These are phyloP conservation scores for Brachyistius frenatus DNA, from an alignment of 2,113 vertebrate species.

Conservation along the genomic window DNA sequence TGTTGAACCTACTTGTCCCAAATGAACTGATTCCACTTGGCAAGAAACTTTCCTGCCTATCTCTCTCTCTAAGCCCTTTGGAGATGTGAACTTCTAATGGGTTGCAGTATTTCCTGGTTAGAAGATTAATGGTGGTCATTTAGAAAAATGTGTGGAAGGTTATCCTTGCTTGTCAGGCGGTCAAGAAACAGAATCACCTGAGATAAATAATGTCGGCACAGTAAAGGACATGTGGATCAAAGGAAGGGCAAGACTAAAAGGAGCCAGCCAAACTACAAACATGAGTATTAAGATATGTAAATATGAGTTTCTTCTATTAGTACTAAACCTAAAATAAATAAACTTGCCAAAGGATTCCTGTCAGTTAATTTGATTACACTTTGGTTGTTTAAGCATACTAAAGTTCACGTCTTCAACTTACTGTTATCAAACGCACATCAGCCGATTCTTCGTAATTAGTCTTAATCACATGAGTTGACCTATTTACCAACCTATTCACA, in stretches of 20 bases:
- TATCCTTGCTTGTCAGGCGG: slow-evolving; percentile 38
- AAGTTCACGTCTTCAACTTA: not conserved
- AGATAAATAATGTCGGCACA: slow-evolving; percentile 31
- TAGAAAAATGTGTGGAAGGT: slow-evolving; percentile 23
- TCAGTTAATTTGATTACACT: not conserved
- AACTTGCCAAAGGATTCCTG: not conserved
- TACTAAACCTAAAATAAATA: too few species aligned
- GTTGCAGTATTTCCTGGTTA: slow-evolving; percentile 40
- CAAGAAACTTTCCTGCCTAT: slow-evolving; percentile 31
- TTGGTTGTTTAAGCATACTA: not conserved
- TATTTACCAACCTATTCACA: slow-evolving; percentile 33
- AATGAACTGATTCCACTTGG: slow-evolving; percentile 32
- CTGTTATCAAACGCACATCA: slow-evolving; percentile 9
- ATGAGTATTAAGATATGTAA: not conserved
- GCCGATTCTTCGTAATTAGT: slow-evolving; percentile 36
- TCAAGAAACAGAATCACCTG: slow-evolving; percentile 21
- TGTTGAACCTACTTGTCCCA: slow-evolving; percentile 14
- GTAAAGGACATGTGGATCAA: slow-evolving; percentile 16
- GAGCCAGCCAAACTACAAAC: not conserved
- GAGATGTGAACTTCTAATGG: slow-evolving; percentile 42
- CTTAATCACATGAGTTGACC: slow-evolving; percentile 21
- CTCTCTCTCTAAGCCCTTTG: slow-evolving; percentile 18
- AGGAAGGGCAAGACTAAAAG: not conserved
- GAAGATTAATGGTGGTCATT: slow-evolving; percentile 56
- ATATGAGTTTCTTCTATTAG: too few species aligned